A percentile compares a stretch with the other conserved stretches of the same genome.
Conservation (phyloP, 2,797 vertebrate genomes). For the Sebastes cheni region DNA sequence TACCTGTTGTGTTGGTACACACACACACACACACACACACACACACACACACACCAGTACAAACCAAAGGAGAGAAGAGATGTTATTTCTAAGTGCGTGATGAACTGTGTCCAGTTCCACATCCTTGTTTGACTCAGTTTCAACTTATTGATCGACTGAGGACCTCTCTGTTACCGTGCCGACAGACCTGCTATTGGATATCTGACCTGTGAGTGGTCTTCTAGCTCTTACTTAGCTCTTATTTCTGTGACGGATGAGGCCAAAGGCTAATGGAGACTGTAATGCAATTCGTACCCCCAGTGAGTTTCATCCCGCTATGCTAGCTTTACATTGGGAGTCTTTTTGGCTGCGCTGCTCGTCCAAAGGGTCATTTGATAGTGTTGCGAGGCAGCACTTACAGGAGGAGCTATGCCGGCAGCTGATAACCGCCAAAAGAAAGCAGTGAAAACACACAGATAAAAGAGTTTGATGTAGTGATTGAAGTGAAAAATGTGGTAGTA, state of each 20-base stretch:
- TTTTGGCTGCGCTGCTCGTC: constrained; percentile 29
- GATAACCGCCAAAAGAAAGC: constrained; percentile 20
- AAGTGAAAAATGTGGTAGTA: background rate
- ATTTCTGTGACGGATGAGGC: constrained; percentile 57
- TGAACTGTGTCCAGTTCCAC: constrained; percentile 18
- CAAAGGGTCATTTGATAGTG: constrained; percentile 29
- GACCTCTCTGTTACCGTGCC: constrained; percentile 30
- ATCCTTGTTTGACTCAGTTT: constrained; percentile 37
- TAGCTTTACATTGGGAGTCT: constrained; percentile 34
- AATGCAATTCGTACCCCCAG: constrained; percentile 47
- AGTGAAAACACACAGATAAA: constrained; percentile 14
- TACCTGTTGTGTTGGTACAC: background rate
- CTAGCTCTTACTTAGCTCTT: constrained; percentile 57
- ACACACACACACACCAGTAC: background rate
- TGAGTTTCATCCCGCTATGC: constrained; percentile 44
- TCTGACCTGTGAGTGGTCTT: constrained; percentile 62
- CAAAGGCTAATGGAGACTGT: constrained; percentile 66
- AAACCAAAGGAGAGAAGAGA: background rate
- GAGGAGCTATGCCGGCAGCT: constrained; percentile 26
- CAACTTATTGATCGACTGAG: constrained; percentile 36
- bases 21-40: background rate
- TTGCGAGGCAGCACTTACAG: constrained; percentile 9
- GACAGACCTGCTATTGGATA: constrained; percentile 44
- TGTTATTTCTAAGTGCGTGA: background rate
- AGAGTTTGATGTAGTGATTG: constrained; percentile 7